Percentiles rank a stretch among this genome's conserved stretches.
Conservation (phyloP, 2,797 vertebrate genomes). For the Ctenosaura bakeri region DNA sequence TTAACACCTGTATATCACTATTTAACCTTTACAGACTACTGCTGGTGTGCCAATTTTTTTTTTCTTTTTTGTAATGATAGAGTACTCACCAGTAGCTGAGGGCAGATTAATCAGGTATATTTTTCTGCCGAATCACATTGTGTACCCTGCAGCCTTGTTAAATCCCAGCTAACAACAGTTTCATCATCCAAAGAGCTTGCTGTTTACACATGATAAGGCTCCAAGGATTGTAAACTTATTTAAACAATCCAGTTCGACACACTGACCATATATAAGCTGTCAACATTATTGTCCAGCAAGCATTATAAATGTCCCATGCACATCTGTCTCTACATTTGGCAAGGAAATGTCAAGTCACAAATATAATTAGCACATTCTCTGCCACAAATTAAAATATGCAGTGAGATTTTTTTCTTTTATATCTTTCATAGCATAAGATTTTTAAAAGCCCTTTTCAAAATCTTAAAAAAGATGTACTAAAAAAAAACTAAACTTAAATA, state of each 20-base stretch:
- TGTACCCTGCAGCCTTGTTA: conserved; percentile 45
- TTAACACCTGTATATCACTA: conserved; percentile 72
- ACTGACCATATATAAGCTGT: conserved; percentile 34
- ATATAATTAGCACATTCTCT: not conserved
- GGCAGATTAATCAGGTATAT: conserved; percentile 55
- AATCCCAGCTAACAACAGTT: conserved; percentile 51
- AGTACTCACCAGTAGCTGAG: conserved; percentile 47
- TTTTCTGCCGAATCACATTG: conserved; percentile 49
- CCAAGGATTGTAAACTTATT: conserved; percentile 45
- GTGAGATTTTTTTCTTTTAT: accelerated
- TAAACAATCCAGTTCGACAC: conserved; percentile 28
- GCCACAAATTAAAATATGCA: not conserved
- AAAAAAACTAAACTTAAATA: not conserved
- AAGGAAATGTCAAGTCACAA: conserved; percentile 47
- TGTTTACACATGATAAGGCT: conserved; percentile 58
- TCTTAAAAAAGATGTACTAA: not conserved
- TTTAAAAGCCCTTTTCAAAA: not conserved
- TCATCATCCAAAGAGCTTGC: conserved; percentile 46
- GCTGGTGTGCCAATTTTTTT: conserved; percentile 38
- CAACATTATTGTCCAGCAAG: conserved; percentile 5
- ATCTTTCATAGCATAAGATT: conserved; percentile 9
- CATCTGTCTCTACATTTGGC: not conserved
- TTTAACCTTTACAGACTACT: conserved; percentile 62
- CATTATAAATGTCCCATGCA: conserved; percentile 19
- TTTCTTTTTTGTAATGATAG: conserved; percentile 32